A percentile compares a stretch with the other conserved stretches of the same genome.
Conservation (phyloP, 2,113 vertebrate species). For the Macquaria ambigua region DNA sequence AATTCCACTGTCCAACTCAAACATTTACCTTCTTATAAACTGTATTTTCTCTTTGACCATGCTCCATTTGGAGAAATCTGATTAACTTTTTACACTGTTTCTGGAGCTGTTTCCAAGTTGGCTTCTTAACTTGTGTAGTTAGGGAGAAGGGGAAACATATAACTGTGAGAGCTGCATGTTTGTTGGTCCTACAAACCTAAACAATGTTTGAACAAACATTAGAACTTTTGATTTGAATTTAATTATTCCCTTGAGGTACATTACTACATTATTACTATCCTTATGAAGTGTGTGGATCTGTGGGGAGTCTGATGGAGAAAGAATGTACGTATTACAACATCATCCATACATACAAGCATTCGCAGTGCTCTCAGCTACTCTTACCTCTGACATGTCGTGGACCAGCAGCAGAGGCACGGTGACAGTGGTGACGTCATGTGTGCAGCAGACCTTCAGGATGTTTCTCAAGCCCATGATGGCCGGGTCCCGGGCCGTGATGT, state of each 20-base stretch:
- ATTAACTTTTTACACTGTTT: background rate
- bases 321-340: background rate
- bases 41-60: background rate
- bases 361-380: conserved; percentile 18
- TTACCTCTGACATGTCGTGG: conserved; percentile 98
- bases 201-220: background rate
- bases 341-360: background rate
- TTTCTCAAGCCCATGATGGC: conserved; percentile 98
- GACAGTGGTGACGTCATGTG: conserved; percentile 95
- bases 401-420: conserved; percentile 95
- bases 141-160: background rate
- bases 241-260: background rate
- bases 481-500: conserved; percentile 94
- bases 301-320: background rate
- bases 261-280: background rate
- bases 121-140: background rate
- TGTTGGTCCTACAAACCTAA: background rate
- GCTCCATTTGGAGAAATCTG: background rate
- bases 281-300: background rate
- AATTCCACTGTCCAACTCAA: conserved; percentile 26
- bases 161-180: background rate
- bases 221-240: background rate
- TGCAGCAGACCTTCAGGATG: conserved; percentile 98
- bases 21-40: background rate
- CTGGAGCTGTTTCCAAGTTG: background rate